Base-by-base conservation (phyloP, 2,797 vertebrate species). In the Gallinago nigripennis region DNA sequence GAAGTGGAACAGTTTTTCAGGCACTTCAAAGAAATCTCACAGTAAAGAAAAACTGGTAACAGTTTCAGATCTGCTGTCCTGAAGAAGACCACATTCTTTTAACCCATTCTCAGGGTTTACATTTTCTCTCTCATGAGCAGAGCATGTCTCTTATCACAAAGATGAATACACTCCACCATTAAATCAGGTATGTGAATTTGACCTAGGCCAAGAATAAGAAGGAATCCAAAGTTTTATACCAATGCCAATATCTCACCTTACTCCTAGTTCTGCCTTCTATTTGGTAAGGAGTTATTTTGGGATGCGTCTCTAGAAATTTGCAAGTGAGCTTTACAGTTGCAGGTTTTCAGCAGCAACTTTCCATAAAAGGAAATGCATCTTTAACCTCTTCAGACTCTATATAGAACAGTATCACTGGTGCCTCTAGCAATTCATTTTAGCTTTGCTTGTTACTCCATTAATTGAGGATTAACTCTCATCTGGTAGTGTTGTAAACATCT, bases 381-480 rank as follows among this genome's bases (percentile, higher is more conserved):
- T 91, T 69, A 83, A 83, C 50, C 46, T 85, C 37, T 73, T 20
- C 39, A 30, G 37, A 73, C 35, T 86, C 60, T 27, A 27, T 8
- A 57, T 25, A n/a, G 78, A 91, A 48, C 50, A 53, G 37, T 43
- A 57, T 41, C 0, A 0, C 50, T 43, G 56, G 15, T 43, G 85
- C 19, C 33, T 79, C 92, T 48, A 9, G 41, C 31, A 71, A 94
- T 61, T 91, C 45, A 66, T 57, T 86, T 78, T 14, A 87, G 56
- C 66, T 93, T 85, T 89, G 61, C 54, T 71, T 71, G 63, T 70
- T 89, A 80, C 23, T 87, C 41, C 75, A 87, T 3, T 53, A 94
- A 68, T 16, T 87, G 60, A 93, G 77, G 78, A 92, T 91, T 87
- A 93, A 54, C 48, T 80, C 75, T 88, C 68, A 91, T 64, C 57